Evolutionary conservation across 2,113 vertebrate species (phyloP).

Genomic region (Urocolius indicus): DNA sequence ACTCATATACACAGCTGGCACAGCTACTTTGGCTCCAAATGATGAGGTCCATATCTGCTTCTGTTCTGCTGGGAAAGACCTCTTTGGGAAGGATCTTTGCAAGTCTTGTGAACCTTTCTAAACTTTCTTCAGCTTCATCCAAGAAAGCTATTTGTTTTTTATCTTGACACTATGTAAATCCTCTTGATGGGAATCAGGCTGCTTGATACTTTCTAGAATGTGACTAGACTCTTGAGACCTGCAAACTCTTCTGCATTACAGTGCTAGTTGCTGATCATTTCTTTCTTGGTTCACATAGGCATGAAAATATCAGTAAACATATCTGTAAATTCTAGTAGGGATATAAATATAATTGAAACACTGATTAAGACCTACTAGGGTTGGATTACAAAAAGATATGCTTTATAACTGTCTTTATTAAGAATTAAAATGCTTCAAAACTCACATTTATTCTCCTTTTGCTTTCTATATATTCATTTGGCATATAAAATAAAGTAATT

Average conservation of each 20-base stretch:
- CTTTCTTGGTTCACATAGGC: neutral
- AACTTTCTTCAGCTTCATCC: neutral
- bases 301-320: neutral
- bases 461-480: neutral
- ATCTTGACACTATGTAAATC: neutral
- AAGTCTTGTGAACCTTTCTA: neutral
- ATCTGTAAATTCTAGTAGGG: neutral
- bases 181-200: neutral
- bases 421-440: neutral
- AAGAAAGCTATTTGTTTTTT: neutral
- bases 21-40: neutral
- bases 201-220: neutral
- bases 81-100: neutral
- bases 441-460: neutral
- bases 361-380: neutral
- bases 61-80: neutral
- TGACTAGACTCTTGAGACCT: neutral
- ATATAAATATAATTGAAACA: neutral
- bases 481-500: neutral
- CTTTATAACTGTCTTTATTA: neutral
- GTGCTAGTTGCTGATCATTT: neutral
- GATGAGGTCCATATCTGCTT: neutral
- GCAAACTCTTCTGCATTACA: neutral
- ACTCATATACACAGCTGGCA: neutral
- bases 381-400: neutral